Conservation (phyloP, 2,888 invertebrate species). For the Eupithecia subfuscata region DNA sequence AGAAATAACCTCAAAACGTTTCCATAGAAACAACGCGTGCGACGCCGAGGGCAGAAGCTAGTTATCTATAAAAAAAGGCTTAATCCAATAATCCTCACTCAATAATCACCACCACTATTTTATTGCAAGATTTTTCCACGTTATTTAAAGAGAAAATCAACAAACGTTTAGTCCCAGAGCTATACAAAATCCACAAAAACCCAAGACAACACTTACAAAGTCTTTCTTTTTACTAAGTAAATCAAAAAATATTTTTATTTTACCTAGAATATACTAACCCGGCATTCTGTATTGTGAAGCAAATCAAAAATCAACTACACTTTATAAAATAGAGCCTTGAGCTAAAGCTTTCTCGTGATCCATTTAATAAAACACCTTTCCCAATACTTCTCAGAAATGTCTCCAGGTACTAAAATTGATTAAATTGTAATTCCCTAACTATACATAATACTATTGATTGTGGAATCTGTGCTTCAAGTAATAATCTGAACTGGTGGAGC, state of each 20-base stretch:
- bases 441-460: conserved; percentile 73
- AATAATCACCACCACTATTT: no score
- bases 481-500: conserved; percentile 74
- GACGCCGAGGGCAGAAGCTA: no score
- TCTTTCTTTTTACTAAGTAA: not conserved
- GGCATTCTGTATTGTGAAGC: not conserved
- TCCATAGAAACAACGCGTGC: no score
- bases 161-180: not conserved
- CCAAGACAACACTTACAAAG: not conserved
- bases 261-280: not conserved
- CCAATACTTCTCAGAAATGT: conserved; percentile 10
- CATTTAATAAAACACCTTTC: conserved; percentile 13
- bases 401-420: conserved; percentile 10
- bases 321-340: not conserved
- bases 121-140: not conserved
- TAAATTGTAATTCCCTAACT: conserved; percentile 36
- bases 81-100: no score
- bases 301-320: not conserved
- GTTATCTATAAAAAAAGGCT: no score
- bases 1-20: no score
- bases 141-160: not conserved
- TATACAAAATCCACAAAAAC: not conserved
- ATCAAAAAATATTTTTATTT: not conserved
- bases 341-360: not conserved
- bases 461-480: conserved; percentile 76